Evolutionary conservation across 1,140 invertebrate genomes (phyloP).

Genomic region (Oncopeltus fasciatus): DNA sequence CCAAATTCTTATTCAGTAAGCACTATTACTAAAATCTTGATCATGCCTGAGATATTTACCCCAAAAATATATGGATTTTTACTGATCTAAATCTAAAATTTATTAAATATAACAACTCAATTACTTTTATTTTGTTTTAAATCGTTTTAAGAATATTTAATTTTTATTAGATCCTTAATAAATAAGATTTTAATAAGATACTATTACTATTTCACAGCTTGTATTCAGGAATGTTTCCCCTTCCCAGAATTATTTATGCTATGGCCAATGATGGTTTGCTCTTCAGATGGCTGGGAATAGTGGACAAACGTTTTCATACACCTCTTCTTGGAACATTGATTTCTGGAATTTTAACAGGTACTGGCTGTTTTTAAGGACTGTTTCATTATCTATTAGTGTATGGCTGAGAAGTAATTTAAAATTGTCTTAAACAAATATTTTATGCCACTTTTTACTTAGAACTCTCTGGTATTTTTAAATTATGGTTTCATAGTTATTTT

Average conservation of each 20-base stretch:
- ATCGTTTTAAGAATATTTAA: neutral
- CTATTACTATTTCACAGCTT: slow-evolving; percentile 40
- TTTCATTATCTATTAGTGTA: neutral
- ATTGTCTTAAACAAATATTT: too few relatives aligned
- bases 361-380: neutral
- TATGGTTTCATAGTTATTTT: too few relatives aligned
- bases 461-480: too few relatives aligned
- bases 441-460: too few relatives aligned
- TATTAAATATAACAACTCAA: neutral
- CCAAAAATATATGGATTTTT: too few relatives aligned
- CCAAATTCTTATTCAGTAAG: too few relatives aligned
- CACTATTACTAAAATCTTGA: too few relatives aligned
- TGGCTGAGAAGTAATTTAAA: neutral
- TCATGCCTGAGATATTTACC: too few relatives aligned
- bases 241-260: slow-evolving; percentile 71
- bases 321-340: slow-evolving; percentile 67
- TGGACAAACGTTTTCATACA: slow-evolving; percentile 55
- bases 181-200: slow-evolving; percentile 12
- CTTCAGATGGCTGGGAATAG: slow-evolving; percentile 53
- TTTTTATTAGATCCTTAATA: slow-evolving; percentile 26
- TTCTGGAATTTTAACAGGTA: slow-evolving; percentile 41
- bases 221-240: slow-evolving; percentile 70
- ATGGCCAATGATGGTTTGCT: slow-evolving; percentile 74
- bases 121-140: neutral
- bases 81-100: too few relatives aligned